These are phyloP conservation scores for Masnerella sp. DNA, from an alignment of 2,888 invertebrate species.

Conservation along the genomic window DNA sequence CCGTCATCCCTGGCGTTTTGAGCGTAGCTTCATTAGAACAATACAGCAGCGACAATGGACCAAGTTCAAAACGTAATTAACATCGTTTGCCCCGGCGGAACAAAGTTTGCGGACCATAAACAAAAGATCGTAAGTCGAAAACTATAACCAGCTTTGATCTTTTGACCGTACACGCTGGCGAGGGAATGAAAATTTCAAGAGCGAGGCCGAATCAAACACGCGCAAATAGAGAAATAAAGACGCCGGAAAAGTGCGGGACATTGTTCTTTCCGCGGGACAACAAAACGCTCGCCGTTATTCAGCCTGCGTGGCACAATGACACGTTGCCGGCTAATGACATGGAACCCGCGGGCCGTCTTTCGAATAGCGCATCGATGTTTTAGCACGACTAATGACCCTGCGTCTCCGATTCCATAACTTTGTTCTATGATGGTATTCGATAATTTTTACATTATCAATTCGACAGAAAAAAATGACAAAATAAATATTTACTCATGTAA, in stretches of 20 bases:
- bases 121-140: slow-evolving; percentile 55
- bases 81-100: slow-evolving; percentile 46
- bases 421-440: no score
- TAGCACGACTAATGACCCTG: no score
- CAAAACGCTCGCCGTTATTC: slow-evolving; percentile 25
- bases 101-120: slow-evolving; percentile 50
- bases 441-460: no score
- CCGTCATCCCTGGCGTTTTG: slow-evolving; percentile 32
- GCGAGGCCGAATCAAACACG: slow-evolving; percentile 22
- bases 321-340: slow-evolving; percentile 2
- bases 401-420: no score
- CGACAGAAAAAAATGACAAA: no score
- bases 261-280: slow-evolving; percentile 36
- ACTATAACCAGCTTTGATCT: slow-evolving; percentile 55
- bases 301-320: slow-evolving; percentile 8
- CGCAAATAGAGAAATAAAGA: slow-evolving; percentile 27
- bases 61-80: slow-evolving; percentile 57
- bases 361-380: no score
- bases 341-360: slow-evolving; percentile 5
- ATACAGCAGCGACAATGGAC: slow-evolving; percentile 41
- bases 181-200: slow-evolving; percentile 39
- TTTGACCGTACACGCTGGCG: slow-evolving; percentile 42
- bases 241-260: slow-evolving; percentile 21
- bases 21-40: slow-evolving; percentile 50
- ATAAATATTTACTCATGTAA: no score